These are phyloP conservation scores for Eristalinus sepulchralis DNA, from an alignment of 2,888 invertebrate species.

Conservation along the genomic window DNA sequence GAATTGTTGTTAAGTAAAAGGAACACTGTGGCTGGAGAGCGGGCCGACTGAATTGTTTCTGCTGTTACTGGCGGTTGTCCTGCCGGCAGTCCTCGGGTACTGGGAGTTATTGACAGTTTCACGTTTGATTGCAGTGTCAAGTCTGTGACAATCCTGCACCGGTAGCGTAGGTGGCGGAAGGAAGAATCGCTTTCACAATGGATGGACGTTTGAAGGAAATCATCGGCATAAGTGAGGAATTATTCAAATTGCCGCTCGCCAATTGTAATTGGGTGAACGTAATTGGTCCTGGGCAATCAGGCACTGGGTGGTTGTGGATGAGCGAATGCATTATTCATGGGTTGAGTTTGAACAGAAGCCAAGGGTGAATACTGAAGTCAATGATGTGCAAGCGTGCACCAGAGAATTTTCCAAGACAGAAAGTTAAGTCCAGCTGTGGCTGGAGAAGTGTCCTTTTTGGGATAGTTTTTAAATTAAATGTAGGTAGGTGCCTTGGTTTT, in stretches of 20 bases:
- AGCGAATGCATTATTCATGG: neutral
- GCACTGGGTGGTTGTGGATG: neutral
- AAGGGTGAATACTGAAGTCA: neutral
- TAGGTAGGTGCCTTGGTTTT: too few relatives aligned
- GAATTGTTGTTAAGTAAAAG: slow-evolving; percentile 18
- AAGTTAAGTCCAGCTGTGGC: too few relatives aligned
- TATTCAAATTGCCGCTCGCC: slow-evolving; percentile 53
- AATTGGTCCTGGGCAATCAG: slow-evolving; percentile 14
- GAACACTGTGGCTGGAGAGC: slow-evolving; percentile 26
- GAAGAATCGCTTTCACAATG: neutral
- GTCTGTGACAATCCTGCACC: neutral
- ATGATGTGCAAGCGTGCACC: neutral
- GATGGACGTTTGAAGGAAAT: slow-evolving; percentile 15
- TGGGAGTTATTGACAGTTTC: slow-evolving; percentile 47
- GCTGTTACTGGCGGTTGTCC: slow-evolving; percentile 3
- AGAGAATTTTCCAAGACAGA: too few relatives aligned
- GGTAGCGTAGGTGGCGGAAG: neutral
- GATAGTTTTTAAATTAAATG: too few relatives aligned
- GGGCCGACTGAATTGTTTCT: slow-evolving; percentile 38
- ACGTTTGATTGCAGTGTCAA: slow-evolving; percentile 47
- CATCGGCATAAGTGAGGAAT: slow-evolving; percentile 28
- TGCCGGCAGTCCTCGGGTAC: slow-evolving; percentile 3
- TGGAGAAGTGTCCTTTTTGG: too few relatives aligned
- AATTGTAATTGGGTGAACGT: slow-evolving; percentile 49
- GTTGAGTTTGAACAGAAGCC: neutral